Conservation (phyloP, 2,888 invertebrate species). For the Agapetus fuscipes region DNA sequence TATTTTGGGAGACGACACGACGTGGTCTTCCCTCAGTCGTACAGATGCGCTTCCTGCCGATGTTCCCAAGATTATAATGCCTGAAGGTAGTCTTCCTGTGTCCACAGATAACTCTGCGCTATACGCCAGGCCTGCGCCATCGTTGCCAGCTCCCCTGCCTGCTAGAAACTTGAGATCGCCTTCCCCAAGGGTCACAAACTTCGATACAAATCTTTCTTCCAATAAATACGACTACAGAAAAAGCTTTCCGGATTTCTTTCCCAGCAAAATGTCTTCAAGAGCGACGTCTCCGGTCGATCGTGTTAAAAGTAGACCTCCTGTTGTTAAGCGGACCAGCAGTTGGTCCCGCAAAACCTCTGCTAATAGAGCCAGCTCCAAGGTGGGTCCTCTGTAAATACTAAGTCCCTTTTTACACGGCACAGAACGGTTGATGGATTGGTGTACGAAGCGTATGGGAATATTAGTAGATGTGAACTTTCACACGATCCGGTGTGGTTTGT, state of each 20-base stretch:
- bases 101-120: constrained; percentile 19
- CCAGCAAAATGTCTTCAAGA: background rate
- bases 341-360: too few relatives aligned
- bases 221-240: background rate
- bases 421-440: too few relatives aligned
- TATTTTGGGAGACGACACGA: constrained; percentile 7
- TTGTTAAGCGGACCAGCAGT: too few relatives aligned
- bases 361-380: too few relatives aligned
- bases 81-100: constrained; percentile 19
- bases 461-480: too few relatives aligned
- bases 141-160: too few relatives aligned
- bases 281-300: background rate
- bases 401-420: too few relatives aligned
- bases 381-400: too few relatives aligned
- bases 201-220: background rate
- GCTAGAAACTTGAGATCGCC: too few relatives aligned
- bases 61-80: constrained; percentile 9
- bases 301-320: too few relatives aligned
- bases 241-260: background rate
- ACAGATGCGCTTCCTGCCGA: constrained; percentile 7
- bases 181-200: constrained; percentile 6
- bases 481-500: too few relatives aligned
- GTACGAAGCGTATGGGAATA: too few relatives aligned
- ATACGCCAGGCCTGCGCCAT: constrained; percentile 12
- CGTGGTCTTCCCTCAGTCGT: background rate